A percentile compares a stretch with the other conserved stretches of the same genome.
These are phyloP conservation scores for Pluvianellus socialis DNA, from an alignment of 2,113 vertebrate species.

Conservation along the genomic window DNA sequence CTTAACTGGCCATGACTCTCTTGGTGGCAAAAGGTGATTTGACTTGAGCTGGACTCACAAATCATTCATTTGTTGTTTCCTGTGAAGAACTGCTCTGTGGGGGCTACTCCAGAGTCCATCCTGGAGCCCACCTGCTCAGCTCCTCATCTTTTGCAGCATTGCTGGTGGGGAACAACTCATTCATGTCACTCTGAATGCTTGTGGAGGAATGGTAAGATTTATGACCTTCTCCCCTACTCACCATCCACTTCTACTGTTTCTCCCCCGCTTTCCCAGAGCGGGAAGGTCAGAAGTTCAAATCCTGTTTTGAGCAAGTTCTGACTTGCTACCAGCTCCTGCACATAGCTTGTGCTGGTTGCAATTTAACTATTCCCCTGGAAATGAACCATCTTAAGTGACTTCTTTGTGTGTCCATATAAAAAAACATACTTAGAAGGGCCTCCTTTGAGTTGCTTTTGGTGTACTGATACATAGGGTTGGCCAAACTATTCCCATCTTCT, in stretches of 20 bases:
- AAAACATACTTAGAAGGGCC: background rate
- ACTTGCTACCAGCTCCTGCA: background rate
- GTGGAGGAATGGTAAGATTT: background rate
- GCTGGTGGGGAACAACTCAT: background rate
- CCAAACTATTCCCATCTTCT: background rate
- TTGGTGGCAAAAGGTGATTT: background rate
- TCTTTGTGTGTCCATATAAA: background rate
- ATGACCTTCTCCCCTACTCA: background rate
- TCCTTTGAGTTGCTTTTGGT: background rate
- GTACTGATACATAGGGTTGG: background rate
- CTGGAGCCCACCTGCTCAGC: background rate
- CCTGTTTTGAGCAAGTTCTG: background rate
- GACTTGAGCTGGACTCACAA: background rate
- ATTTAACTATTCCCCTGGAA: background rate
- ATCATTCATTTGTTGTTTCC: background rate
- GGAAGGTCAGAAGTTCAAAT: constrained; percentile 11
- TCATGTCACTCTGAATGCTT: background rate
- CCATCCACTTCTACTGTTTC: background rate
- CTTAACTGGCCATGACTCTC: background rate
- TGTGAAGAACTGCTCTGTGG: background rate
- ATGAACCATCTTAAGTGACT: background rate
- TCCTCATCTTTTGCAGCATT: background rate
- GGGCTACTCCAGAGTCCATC: accelerated
- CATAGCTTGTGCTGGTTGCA: background rate
- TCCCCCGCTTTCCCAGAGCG: background rate